Evolutionary conservation across 2,113 vertebrate genomes (phyloP).

Genomic region (Clarias gariepinus): DNA sequence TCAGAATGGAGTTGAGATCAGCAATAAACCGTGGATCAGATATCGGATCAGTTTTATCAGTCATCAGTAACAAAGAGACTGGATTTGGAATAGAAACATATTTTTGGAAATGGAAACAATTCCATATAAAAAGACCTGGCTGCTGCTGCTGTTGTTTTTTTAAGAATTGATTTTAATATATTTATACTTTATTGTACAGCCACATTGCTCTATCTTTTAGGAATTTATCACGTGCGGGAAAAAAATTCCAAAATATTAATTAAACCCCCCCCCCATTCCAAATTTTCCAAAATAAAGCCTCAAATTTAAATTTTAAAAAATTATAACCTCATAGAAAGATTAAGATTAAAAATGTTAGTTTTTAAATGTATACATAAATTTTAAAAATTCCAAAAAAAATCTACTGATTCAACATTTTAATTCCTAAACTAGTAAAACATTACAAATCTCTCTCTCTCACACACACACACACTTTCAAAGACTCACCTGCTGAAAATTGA

Average conservation of each 20-base stretch:
- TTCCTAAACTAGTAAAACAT: not conserved
- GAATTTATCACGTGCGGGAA: too few species aligned
- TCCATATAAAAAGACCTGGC: not conserved
- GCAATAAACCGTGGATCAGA: not conserved
- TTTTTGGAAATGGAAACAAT: not conserved
- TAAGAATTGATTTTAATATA: not conserved
- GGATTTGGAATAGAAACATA: too few species aligned
- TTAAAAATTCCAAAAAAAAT: not conserved
- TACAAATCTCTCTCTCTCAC: not conserved
- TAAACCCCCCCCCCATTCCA: too few species aligned
- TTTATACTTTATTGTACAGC: not conserved
- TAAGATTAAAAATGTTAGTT: too few species aligned
- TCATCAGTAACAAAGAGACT: not conserved
- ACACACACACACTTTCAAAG: not conserved
- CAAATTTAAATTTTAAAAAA: not conserved
- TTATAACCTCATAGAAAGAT: too few species aligned
- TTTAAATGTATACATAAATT: too few species aligned
- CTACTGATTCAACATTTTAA: not conserved
- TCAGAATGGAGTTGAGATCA: too few species aligned
- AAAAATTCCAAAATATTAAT: too few species aligned
- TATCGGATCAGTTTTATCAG: not conserved
- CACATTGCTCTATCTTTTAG: too few species aligned
- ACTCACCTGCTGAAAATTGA: conserved; percentile 93
- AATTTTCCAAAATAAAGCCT: not conserved
- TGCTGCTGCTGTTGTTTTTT: not conserved